Percentiles rank a stretch among this genome's conserved stretches.
These are phyloP conservation scores for Propithecus coquereli DNA, from an alignment of 2,113 vertebrate genomes.

Conservation along the genomic window DNA sequence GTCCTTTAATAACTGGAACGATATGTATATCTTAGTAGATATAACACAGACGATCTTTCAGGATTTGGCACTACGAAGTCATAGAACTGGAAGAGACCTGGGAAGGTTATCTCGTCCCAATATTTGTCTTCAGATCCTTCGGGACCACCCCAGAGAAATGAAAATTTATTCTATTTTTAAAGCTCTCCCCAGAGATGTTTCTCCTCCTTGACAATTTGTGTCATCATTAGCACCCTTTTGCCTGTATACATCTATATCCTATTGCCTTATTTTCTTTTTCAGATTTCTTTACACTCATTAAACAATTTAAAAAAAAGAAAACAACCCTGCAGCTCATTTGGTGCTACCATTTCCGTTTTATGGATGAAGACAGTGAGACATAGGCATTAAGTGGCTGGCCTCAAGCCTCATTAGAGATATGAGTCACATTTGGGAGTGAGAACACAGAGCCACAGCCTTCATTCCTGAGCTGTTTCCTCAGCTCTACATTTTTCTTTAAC, in stretches of 20 bases:
- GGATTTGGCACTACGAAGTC: not conserved
- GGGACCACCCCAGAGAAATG: constrained; percentile 26
- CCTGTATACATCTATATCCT: too few relatives aligned
- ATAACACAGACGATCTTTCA: not conserved
- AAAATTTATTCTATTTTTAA: constrained; percentile 36
- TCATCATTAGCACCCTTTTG: not conserved
- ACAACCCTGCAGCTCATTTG: not conserved
- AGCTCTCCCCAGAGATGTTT: not conserved
- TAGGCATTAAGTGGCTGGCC: constrained; percentile 8
- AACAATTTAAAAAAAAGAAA: not conserved
- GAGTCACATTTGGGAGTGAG: constrained; percentile 64
- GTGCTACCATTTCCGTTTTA: not conserved
- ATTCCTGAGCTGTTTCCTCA: constrained; percentile 72
- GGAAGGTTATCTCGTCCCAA: not conserved
- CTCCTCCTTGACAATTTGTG: not conserved
- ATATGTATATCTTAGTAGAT: not conserved
- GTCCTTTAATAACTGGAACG: not conserved
- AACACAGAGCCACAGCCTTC: constrained; percentile 62
- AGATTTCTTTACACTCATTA: not conserved
- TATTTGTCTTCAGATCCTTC: not conserved
- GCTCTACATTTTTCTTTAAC: constrained; percentile 57
- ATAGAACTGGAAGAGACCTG: not conserved
- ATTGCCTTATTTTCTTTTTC: not conserved
- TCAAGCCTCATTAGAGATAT: constrained; percentile 48
- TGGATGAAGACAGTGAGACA: constrained; percentile 23